A percentile compares a stretch with the other conserved stretches of the same genome.
phyloP scores from a whole-genome alignment of 1,140 invertebrate species.

The Cotesia vestalis region DNA sequence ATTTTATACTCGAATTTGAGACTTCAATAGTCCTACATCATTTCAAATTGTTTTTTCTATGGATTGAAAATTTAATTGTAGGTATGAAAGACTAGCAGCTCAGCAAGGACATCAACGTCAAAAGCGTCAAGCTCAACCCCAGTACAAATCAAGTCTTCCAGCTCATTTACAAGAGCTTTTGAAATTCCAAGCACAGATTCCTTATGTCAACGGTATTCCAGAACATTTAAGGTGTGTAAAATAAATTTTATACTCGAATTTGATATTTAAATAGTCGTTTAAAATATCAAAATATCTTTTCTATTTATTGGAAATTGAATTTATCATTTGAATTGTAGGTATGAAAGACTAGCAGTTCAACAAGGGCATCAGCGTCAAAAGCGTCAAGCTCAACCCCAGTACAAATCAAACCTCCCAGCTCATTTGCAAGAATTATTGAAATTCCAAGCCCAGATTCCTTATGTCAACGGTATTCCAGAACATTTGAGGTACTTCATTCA shows the following conservation, averaged over 20 bases:
- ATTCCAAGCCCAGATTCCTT: conserved; percentile 61
- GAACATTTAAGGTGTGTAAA: conserved; percentile 57
- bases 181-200: conserved; percentile 59
- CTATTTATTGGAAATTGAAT: background rate
- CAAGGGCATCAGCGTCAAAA: conserved; percentile 24
- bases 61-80: background rate
- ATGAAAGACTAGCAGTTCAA: conserved; percentile 23
- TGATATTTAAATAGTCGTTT: background rate
- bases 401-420: conserved; percentile 55
- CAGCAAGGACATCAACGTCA: conserved; percentile 34
- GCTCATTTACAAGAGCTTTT: conserved; percentile 52
- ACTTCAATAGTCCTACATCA: background rate
- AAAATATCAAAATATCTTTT: too few relatives aligned
- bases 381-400: conserved; percentile 48
- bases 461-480: conserved; percentile 62
- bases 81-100: conserved; percentile 20
- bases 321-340: too few relatives aligned
- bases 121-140: conserved; percentile 50
- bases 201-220: conserved; percentile 61
- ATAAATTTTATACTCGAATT: background rate
- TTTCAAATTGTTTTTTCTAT: too few relatives aligned
- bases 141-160: conserved; percentile 57
- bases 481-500: conserved; percentile 52
- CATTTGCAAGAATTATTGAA: conserved; percentile 54
- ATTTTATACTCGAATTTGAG: background rate